Conservation (phyloP, 1,140 invertebrate genomes). For the Hyles vespertilio region DNA sequence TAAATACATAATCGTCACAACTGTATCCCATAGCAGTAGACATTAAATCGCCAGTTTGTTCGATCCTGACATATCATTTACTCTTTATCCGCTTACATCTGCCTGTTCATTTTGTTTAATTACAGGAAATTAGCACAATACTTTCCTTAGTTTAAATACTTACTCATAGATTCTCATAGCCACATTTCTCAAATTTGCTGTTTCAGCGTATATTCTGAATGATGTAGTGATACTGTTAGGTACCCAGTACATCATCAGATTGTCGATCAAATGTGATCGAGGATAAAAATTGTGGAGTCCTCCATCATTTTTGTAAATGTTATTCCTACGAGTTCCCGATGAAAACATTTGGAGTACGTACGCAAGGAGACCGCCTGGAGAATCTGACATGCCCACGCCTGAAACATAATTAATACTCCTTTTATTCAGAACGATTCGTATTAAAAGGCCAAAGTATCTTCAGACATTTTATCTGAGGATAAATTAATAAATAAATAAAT, state of each 20-base stretch:
- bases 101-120: too few species aligned
- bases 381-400: slow-evolving; percentile 78
- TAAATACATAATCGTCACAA: too few species aligned
- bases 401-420: slow-evolving; percentile 19
- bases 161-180: not conserved
- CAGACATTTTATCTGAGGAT: not conserved
- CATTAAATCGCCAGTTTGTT: too few species aligned
- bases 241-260: slow-evolving; percentile 91
- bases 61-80: too few species aligned
- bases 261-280: slow-evolving; percentile 86
- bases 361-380: slow-evolving; percentile 84
- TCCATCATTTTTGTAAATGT: slow-evolving; percentile 79
- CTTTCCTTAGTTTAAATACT: not conserved
- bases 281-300: slow-evolving; percentile 76
- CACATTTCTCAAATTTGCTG: slow-evolving; percentile 46
- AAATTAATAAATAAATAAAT: too few species aligned
- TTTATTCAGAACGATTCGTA: too few species aligned
- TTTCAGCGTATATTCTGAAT: slow-evolving; percentile 83
- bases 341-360: slow-evolving; percentile 92
- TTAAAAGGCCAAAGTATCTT: too few species aligned
- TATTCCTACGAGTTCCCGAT: slow-evolving; percentile 80
- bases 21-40: too few species aligned
- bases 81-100: too few species aligned
- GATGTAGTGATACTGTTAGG: slow-evolving; percentile 85
- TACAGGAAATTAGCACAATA: too few species aligned